These are phyloP conservation scores for Urocynchramus pylzowi DNA, from an alignment of 2,113 vertebrate species.

Conservation along the genomic window DNA sequence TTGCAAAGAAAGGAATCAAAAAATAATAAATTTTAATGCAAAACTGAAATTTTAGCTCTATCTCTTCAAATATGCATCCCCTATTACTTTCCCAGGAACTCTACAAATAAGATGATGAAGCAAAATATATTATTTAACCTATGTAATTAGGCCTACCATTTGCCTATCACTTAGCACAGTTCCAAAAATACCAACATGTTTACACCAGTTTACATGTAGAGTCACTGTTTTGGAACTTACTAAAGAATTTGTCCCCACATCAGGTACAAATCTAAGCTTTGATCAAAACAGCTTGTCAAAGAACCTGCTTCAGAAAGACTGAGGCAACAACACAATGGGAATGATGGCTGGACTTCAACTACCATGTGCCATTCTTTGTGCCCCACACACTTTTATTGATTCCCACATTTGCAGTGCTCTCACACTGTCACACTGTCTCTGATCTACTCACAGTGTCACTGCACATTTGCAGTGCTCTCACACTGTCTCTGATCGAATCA, in stretches of 20 bases:
- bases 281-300: background rate
- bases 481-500: too few relatives aligned
- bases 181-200: background rate
- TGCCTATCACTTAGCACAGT: background rate
- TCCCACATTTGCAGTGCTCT: background rate
- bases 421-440: background rate
- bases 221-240: background rate
- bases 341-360: background rate
- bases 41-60: background rate
- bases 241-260: background rate
- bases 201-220: background rate
- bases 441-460: too few relatives aligned
- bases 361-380: accelerated
- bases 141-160: background rate
- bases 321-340: background rate
- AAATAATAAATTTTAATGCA: background rate
- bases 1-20: background rate
- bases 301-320: background rate
- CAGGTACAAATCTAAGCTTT: background rate
- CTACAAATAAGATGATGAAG: background rate
- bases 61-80: background rate
- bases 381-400: background rate
- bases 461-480: too few relatives aligned
- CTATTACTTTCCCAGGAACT: background rate
- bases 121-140: background rate